These are phyloP conservation scores for Pachycephala philippinensis DNA, from an alignment of 2,113 vertebrate genomes.

Conservation along the genomic window DNA sequence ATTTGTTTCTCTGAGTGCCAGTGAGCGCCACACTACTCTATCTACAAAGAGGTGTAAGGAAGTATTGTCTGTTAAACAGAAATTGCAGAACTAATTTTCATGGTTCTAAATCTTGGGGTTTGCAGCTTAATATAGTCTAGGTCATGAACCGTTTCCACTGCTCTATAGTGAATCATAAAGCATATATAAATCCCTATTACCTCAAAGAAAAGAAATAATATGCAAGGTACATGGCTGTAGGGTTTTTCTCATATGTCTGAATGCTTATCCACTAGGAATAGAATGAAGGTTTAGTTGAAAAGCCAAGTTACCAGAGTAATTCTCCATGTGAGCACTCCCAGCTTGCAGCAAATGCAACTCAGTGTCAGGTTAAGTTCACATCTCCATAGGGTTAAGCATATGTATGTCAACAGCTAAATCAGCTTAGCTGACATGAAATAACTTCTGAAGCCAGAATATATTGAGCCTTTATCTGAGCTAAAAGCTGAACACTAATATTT, in stretches of 20 bases:
- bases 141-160: not conserved
- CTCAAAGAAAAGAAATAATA: not conserved
- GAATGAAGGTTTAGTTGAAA: not conserved
- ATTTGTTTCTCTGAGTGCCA: conserved; percentile 11
- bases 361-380: not conserved
- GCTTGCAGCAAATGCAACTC: not conserved
- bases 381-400: not conserved
- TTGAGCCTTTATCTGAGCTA: not conserved
- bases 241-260: not conserved
- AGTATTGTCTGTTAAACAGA: not conserved
- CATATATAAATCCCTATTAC: not conserved
- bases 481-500: not conserved
- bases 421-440: not conserved
- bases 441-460: not conserved
- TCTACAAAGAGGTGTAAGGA: not conserved
- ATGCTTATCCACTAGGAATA: not conserved
- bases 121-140: not conserved
- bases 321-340: conserved; percentile 3
- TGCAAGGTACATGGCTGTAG: not conserved
- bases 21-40: not conserved
- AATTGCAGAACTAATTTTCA: not conserved
- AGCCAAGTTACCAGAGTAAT: not conserved
- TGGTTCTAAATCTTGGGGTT: not conserved
- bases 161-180: not conserved
- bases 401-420: not conserved